These are phyloP conservation scores for Pelusios castaneus DNA, from an alignment of 2,113 vertebrate species.

Conservation along the genomic window DNA sequence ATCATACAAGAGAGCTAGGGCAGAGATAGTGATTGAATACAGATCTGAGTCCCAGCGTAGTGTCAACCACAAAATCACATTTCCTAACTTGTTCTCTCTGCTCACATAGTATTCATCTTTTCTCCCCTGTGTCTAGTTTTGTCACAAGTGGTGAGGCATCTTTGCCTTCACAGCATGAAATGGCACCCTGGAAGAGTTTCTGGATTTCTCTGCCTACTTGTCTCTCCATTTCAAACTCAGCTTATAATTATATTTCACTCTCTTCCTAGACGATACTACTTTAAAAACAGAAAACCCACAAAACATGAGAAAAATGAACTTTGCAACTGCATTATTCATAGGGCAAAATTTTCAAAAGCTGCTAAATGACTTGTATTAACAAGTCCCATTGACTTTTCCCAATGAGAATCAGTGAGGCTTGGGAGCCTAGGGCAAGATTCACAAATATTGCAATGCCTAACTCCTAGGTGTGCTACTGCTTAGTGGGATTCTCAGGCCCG, in stretches of 20 bases:
- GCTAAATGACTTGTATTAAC: not conserved
- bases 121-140: not conserved
- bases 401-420: not conserved
- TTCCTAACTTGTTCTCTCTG: not conserved
- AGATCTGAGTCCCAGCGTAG: fast-evolving
- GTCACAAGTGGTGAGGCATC: not conserved
- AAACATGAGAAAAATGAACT: no score
- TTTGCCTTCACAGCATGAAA: not conserved
- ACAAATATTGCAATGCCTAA: not conserved
- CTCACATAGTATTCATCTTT: fast-evolving
- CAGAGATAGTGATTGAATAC: not conserved
- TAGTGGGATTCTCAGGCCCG: not conserved
- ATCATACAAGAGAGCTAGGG: not conserved
- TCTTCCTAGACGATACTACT: not conserved
- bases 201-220: not conserved
- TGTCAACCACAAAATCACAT: not conserved
- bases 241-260: no score
- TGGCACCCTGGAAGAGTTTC: not conserved
- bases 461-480: no score
- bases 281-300: no score
- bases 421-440: not conserved
- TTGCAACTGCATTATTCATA: not conserved
- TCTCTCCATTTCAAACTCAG: not conserved
- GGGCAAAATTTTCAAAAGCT: no score
- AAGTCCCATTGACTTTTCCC: not conserved